A percentile compares a stretch with the other conserved stretches of the same genome.
These are phyloP conservation scores for Yponomeuta evonymella DNA, from an alignment of 2,888 invertebrate genomes.

Conservation along the genomic window DNA sequence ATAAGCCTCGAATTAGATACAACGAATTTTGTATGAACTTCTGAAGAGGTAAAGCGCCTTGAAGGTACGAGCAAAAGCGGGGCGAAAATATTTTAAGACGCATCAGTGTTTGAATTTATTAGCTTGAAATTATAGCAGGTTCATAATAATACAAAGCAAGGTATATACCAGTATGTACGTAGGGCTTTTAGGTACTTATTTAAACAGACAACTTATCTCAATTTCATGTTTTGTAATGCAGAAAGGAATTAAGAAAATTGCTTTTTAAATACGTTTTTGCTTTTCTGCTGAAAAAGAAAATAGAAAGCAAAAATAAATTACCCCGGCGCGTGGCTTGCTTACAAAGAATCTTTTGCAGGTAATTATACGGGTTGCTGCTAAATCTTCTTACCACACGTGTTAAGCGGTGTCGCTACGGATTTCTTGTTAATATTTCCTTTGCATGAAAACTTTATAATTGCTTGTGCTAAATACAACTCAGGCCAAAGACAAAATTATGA, in stretches of 20 bases:
- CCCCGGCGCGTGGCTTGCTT: background rate
- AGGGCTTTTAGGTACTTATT: background rate
- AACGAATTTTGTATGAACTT: constrained; percentile 72
- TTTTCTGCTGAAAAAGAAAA: background rate
- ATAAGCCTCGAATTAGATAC: constrained; percentile 73
- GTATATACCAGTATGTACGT: no score
- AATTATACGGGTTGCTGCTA: background rate
- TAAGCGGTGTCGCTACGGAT: background rate
- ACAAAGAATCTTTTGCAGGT: background rate
- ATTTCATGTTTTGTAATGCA: background rate
- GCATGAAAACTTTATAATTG: background rate
- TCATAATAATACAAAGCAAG: background rate
- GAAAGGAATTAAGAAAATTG: background rate
- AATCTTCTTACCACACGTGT: background rate
- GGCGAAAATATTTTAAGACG: background rate
- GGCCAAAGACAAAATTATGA: no score
- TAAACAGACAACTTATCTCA: background rate
- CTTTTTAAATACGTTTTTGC: background rate
- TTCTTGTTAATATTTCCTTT: background rate
- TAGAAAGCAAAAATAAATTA: background rate
- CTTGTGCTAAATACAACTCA: background rate
- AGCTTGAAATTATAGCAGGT: background rate
- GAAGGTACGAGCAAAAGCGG: constrained; percentile 18
- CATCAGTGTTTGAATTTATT: background rate
- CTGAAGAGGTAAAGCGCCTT: constrained; percentile 62